Base-by-base conservation (phyloP, 2,797 vertebrate genomes). In the Limosa lapponica region DNA sequence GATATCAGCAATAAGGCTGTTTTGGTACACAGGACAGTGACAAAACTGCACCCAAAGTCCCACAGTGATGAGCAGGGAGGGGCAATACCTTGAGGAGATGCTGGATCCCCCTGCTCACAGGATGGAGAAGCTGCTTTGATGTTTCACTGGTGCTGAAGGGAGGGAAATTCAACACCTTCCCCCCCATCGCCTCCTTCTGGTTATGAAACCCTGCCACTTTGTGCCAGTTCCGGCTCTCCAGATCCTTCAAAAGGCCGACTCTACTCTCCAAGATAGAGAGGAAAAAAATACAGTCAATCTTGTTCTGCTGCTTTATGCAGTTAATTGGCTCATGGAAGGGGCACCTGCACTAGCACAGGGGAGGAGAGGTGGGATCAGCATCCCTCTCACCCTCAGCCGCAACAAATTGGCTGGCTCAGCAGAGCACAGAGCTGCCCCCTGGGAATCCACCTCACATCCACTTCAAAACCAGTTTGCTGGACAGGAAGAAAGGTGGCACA, bases 361-460 rank as follows among this genome's bases (percentile, higher is more conserved):
- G 20, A 69, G 36, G 14, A 52, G 57, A 62, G 30, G 36, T n/a
- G 83, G 52, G 57, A 46, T 32, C 43, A 78, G 39, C 23, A 23
- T 16, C 44, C 78, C 30, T 32, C 10, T 84, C 16, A 15, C 17
- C 9, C 11, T 24, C 37, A 27, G 48, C 43, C 49, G 28, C 18
- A 52, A 16, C 17, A 8, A 44, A 46, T 0, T 11, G 37, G 18
- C 32, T 44, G 71, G 41, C 19, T 72, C 66, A 75, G 39, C 55
- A 28, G 41, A 44, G 67, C 49, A 48, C 0, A 0, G 41, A 77
- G 58, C 37, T 58, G 34, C 32, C 43, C 39, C 30, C n/a, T 2
- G 10, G 34, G 41, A 78, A 87, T 6, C 7, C 8, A 23, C 17
- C 58, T 34, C 30, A 9, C 1, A 0, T 10, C 22, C 43, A 6